A percentile compares a stretch with the other conserved stretches of the same genome.
Evolutionary conservation across 2,888 invertebrate genomes (phyloP).

Genomic region (Ornithoptera priamus): DNA sequence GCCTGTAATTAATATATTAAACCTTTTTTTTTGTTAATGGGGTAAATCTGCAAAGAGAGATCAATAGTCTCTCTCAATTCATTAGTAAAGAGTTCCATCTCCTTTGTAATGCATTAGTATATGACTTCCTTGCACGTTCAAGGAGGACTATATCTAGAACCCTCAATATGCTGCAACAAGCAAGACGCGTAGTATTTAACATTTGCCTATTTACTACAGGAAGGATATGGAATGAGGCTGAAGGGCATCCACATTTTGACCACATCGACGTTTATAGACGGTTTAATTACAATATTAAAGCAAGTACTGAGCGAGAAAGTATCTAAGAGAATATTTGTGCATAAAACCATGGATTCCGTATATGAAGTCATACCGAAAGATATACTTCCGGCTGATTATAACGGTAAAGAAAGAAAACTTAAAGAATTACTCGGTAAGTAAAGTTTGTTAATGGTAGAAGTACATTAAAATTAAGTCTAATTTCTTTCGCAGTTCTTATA

Average conservation of each 20-base stretch:
- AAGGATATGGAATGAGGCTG: constrained; percentile 54
- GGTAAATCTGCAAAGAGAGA: too few species aligned
- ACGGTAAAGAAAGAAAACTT: constrained; percentile 48
- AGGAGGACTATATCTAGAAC: too few species aligned
- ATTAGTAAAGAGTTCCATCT: too few species aligned
- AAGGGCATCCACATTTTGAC: constrained; percentile 53
- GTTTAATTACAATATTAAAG: constrained; percentile 46
- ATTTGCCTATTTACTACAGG: constrained; percentile 39
- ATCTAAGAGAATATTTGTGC: constrained; percentile 42
- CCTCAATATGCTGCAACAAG: too few species aligned
- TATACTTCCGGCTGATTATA: constrained; percentile 56
- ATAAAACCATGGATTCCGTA: constrained; percentile 43
- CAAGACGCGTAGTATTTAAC: too few species aligned
- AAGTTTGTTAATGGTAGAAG: neutral
- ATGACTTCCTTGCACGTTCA: too few species aligned
- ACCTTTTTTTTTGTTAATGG: too few species aligned
- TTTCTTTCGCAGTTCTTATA: neutral
- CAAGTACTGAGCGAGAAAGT: constrained; percentile 52
- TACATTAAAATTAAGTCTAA: neutral
- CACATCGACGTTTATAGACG: constrained; percentile 48
- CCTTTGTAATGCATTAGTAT: too few species aligned
- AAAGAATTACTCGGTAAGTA: constrained; percentile 45
- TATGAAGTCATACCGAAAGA: constrained; percentile 43
- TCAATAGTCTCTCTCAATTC: too few species aligned
- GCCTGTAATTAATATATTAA: too few species aligned